Evolutionary conservation across 2,888 invertebrate species (phyloP).

Genomic region (Anaspis maculata): DNA sequence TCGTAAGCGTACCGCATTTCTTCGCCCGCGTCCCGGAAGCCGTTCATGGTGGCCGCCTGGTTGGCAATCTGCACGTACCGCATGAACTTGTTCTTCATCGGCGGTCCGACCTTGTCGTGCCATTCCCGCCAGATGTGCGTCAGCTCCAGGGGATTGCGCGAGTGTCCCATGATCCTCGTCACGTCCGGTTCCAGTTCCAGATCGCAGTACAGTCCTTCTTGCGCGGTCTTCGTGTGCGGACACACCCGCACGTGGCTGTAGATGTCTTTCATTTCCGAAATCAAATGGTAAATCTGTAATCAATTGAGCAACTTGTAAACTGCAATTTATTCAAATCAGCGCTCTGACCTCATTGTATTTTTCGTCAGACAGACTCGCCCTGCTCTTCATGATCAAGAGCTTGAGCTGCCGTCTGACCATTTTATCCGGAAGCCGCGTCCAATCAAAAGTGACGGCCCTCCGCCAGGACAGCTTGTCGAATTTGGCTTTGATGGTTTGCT

Average conservation of each 20-base stretch:
- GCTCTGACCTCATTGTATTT: slow-evolving; percentile 65
- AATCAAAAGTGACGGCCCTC: slow-evolving; percentile 61
- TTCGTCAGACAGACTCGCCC: slow-evolving; percentile 65
- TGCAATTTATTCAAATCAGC: too few species aligned
- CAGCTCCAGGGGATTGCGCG: slow-evolving; percentile 66
- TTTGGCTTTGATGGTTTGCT: slow-evolving; percentile 60
- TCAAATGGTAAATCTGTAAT: slow-evolving; percentile 57
- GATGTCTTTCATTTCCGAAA: slow-evolving; percentile 71
- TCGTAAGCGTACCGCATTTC: slow-evolving; percentile 73
- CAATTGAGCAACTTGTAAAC: not conserved
- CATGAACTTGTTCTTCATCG: slow-evolving; percentile 65
- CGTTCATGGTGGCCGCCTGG: slow-evolving; percentile 65
- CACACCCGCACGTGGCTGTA: slow-evolving; percentile 67
- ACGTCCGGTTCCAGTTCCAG: slow-evolving; percentile 57
- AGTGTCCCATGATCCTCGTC: slow-evolving; percentile 56
- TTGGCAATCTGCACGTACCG: slow-evolving; percentile 73
- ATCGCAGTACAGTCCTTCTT: slow-evolving; percentile 49
- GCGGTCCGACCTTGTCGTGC: slow-evolving; percentile 71
- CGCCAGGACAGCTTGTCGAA: slow-evolving; percentile 70
- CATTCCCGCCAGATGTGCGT: slow-evolving; percentile 73
- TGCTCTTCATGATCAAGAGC: slow-evolving; percentile 60
- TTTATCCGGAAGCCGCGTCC: slow-evolving; percentile 58
- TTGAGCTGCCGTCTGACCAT: slow-evolving; percentile 59
- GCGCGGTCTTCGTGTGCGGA: slow-evolving; percentile 53
- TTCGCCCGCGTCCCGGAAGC: slow-evolving; percentile 71